phyloP scores from a whole-genome alignment of 2,888 invertebrate genomes.

The Scaptomyza parva region DNA sequence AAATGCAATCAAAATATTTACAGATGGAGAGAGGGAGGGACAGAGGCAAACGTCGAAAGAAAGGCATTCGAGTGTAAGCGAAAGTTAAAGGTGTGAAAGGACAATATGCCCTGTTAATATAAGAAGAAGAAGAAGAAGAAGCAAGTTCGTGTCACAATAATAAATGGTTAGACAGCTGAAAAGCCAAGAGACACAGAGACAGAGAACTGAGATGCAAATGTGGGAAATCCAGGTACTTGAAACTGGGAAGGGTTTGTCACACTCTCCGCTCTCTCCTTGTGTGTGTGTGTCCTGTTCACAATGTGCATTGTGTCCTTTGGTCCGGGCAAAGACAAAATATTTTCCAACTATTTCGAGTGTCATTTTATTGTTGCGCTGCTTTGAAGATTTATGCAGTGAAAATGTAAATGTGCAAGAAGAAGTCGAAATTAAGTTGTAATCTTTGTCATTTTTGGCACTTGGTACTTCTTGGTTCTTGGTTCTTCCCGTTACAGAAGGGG shows the following conservation, averaged over 20 bases:
- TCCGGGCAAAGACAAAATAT: conserved; percentile 67
- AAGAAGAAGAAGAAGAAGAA: conserved; percentile 14
- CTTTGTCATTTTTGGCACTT: conserved; percentile 82
- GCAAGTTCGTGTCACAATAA: conserved; percentile 27
- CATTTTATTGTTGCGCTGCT: conserved; percentile 39
- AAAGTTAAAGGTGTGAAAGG: conserved; percentile 65
- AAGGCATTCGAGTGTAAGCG: conserved; percentile 50
- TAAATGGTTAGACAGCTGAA: conserved; percentile 28
- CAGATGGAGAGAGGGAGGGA: conserved; percentile 21
- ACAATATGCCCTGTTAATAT: conserved; percentile 51
- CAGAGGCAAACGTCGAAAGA: too few species aligned
- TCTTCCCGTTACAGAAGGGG: too few species aligned
- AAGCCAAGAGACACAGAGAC: conserved; percentile 14
- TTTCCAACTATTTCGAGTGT: conserved; percentile 70
- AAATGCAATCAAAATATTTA: conserved; percentile 74
- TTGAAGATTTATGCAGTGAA: conserved; percentile 67
- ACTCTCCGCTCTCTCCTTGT: too few species aligned
- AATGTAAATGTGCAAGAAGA: conserved; percentile 70
- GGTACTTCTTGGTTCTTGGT: conserved; percentile 31
- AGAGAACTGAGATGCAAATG: conserved; percentile 58
- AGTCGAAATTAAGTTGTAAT: conserved; percentile 84
- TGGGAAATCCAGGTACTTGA: conserved; percentile 41
- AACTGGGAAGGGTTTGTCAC: conserved; percentile 22
- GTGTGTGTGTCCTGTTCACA: conserved; percentile 18
- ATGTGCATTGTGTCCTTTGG: conserved; percentile 39